Evolutionary conservation across 2,888 invertebrate genomes (phyloP).

Genomic region (Aphidius colemani): DNA sequence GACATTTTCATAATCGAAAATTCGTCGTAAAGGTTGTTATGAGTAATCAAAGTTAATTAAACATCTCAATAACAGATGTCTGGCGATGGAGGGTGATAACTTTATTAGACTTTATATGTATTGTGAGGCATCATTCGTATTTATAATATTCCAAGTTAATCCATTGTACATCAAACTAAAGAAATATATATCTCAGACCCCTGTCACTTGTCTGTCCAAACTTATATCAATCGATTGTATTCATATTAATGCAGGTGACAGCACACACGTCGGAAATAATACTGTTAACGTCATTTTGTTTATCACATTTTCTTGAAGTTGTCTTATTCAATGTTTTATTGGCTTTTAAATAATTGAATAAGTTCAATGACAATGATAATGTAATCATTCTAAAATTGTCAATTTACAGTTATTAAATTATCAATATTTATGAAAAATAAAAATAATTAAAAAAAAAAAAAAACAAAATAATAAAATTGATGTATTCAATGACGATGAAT

Average conservation of each 20-base stretch:
- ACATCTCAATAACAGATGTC: constrained; percentile 57
- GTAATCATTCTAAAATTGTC: no score
- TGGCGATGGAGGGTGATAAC: constrained; percentile 47
- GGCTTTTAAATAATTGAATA: constrained; percentile 2
- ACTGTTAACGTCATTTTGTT: constrained; percentile 42
- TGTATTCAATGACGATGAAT: constrained; percentile 6
- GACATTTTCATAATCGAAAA: constrained; percentile 12
- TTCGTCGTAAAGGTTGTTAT: constrained; percentile 27
- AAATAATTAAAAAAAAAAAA: no score
- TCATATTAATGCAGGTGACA: constrained; percentile 55
- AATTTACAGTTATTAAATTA: no score
- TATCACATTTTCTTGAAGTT: constrained; percentile 36
- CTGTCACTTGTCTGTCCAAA: no score
- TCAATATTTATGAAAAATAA: no score
- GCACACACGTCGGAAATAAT: constrained; percentile 42
- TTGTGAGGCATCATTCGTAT: constrained; percentile 45
- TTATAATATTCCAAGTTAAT: constrained; percentile 43
- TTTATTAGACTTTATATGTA: constrained; percentile 49
- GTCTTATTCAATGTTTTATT: constrained; percentile 7
- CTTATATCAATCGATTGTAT: no score
- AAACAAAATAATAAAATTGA: not conserved
- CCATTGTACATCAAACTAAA: constrained; percentile 29
- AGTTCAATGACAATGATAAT: no score
- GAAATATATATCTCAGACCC: constrained; percentile 28
- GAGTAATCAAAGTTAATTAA: constrained; percentile 56